Evolutionary conservation across 2,888 invertebrate species (phyloP).

Genomic region (Tinea trinotella): DNA sequence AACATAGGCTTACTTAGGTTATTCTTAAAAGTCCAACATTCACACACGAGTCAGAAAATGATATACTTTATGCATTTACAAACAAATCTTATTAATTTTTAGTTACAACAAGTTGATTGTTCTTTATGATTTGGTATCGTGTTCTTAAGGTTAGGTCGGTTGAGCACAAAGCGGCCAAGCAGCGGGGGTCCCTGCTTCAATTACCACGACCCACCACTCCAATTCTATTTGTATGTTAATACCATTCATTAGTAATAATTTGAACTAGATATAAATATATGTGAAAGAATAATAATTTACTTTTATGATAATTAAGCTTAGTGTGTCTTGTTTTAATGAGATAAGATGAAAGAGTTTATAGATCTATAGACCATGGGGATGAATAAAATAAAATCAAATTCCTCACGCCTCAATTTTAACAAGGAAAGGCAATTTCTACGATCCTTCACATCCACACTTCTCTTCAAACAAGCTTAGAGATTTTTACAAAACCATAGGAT

Average conservation of each 20-base stretch:
- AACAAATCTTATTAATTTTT: slow-evolving; percentile 4
- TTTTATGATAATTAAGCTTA: neutral
- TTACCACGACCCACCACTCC: slow-evolving; percentile 50
- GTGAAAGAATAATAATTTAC: neutral
- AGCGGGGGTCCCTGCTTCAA: slow-evolving; percentile 48
- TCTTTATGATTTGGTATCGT: slow-evolving; percentile 9
- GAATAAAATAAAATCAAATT: no score
- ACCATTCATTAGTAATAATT: slow-evolving; percentile 16
- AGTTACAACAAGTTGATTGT: slow-evolving; percentile 13
- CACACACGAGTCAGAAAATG: neutral
- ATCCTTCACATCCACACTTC: no score
- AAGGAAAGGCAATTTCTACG: no score
- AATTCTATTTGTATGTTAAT: slow-evolving; percentile 70
- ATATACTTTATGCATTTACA: neutral
- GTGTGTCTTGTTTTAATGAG: neutral
- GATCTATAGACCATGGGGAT: no score
- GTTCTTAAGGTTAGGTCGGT: neutral
- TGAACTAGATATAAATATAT: neutral
- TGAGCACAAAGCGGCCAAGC: neutral
- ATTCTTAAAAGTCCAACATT: no score
- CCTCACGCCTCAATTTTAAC: no score
- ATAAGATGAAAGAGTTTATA: neutral
- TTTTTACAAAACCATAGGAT: no score
- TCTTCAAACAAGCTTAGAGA: no score
- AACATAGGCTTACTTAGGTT: no score